Evolutionary conservation across 2,113 vertebrate genomes (phyloP).

Genomic region (Forbesichthys agassizii): DNA sequence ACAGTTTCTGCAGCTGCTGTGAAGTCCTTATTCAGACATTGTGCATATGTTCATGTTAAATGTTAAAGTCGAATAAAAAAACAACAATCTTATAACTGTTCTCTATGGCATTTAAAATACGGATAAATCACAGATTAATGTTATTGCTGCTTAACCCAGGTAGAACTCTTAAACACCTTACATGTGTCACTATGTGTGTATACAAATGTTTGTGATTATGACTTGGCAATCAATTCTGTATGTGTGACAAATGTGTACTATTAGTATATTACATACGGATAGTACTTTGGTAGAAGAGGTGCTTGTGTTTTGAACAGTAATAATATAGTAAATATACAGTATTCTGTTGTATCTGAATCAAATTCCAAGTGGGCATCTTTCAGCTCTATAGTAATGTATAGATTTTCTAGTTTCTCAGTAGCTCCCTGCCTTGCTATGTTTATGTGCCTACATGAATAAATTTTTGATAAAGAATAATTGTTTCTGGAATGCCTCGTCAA

Average conservation of each 20-base stretch:
- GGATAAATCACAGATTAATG: background rate
- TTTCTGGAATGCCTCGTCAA: background rate
- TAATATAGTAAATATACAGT: background rate
- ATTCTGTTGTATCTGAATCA: background rate
- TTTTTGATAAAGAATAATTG: slow-evolving; percentile 12
- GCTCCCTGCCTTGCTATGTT: background rate
- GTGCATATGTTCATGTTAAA: background rate
- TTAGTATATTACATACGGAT: background rate
- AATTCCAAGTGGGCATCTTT: background rate
- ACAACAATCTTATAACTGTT: slow-evolving; percentile 16
- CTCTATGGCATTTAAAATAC: background rate
- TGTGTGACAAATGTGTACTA: background rate
- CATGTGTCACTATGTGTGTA: slow-evolving; percentile 4
- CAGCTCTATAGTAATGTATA: slow-evolving; percentile 16
- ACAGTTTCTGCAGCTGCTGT: background rate
- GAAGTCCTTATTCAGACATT: background rate
- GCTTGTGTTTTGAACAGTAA: slow-evolving; percentile 24
- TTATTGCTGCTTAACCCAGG: background rate
- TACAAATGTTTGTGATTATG: slow-evolving; percentile 5
- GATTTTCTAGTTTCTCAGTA: slow-evolving; percentile 23
- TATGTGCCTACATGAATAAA: slow-evolving; percentile 60
- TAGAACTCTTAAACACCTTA: background rate
- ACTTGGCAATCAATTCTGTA: slow-evolving; percentile 23
- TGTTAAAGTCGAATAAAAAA: slow-evolving; percentile 1
- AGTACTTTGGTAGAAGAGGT: slow-evolving; percentile 15